These are phyloP conservation scores for Ochotona princeps DNA, from an alignment of 2,113 vertebrate species.

Conservation along the genomic window DNA sequence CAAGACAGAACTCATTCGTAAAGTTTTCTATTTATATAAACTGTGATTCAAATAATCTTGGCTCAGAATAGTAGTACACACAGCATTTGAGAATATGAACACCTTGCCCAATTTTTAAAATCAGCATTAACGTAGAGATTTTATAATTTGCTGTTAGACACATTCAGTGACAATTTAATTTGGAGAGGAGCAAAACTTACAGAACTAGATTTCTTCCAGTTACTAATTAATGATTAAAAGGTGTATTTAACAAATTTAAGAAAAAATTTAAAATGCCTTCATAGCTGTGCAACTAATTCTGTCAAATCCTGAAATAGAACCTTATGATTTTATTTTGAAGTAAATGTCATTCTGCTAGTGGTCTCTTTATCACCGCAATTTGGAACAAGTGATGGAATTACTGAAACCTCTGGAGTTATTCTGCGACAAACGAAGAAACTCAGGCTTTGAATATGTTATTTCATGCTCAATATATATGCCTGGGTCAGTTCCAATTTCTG, in stretches of 20 bases:
- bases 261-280: constrained; percentile 7
- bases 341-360: background rate
- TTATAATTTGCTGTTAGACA: constrained; percentile 4
- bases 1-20: background rate
- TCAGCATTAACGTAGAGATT: background rate
- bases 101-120: background rate
- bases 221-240: background rate
- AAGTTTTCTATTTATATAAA: background rate
- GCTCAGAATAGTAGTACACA: background rate
- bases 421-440: background rate
- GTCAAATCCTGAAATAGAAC: background rate
- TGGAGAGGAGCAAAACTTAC: background rate
- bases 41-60: background rate
- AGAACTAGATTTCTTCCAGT: background rate
- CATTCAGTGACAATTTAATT: background rate
- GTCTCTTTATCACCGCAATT: background rate
- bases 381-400: too few species aligned
- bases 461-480: background rate
- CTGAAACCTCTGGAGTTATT: background rate
- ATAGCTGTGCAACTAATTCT: background rate
- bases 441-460: background rate
- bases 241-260: background rate
- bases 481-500: background rate
- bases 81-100: background rate
- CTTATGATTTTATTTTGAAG: background rate